These are phyloP conservation scores for Anabas testudineus DNA, from an alignment of 2,797 vertebrate species.

Conservation along the genomic window DNA sequence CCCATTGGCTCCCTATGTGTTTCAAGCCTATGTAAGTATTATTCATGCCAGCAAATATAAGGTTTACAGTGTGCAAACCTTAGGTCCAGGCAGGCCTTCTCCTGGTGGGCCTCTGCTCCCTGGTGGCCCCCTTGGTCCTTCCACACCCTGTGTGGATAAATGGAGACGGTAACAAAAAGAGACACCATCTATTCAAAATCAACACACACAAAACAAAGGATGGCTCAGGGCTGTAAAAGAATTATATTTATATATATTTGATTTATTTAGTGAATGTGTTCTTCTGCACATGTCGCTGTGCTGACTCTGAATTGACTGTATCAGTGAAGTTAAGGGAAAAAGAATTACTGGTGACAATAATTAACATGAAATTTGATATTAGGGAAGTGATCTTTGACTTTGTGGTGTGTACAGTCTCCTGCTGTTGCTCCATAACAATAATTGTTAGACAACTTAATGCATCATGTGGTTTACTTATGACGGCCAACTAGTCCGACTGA, in stretches of 20 bases:
- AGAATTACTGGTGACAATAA: too few relatives aligned
- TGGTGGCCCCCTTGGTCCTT: slow-evolving; percentile 88
- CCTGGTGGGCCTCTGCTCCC: slow-evolving; percentile 86
- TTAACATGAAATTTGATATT: slow-evolving; percentile 21
- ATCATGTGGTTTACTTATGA: not conserved
- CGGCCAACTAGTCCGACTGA: not conserved
- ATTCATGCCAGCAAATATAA: too few relatives aligned
- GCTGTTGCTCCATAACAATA: slow-evolving; percentile 4
- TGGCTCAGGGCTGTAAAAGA: not conserved
- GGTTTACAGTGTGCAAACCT: slow-evolving; percentile 84
- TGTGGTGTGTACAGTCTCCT: slow-evolving; percentile 26
- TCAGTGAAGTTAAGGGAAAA: not conserved
- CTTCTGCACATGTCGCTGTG: not conserved
- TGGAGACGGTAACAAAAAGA: not conserved
- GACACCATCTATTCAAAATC: not conserved
- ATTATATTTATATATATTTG: not conserved
- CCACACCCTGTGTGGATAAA: slow-evolving; percentile 81
- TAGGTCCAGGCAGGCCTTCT: slow-evolving; percentile 88
- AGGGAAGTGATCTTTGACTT: slow-evolving; percentile 26
- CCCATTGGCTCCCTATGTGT: too few relatives aligned
- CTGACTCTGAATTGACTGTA: too few relatives aligned
- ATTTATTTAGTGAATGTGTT: not conserved
- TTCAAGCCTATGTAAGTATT: too few relatives aligned
- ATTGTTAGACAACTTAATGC: not conserved
- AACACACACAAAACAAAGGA: not conserved